These are phyloP conservation scores for Fregata magnificens DNA, from an alignment of 2,113 vertebrate species.

Conservation along the genomic window DNA sequence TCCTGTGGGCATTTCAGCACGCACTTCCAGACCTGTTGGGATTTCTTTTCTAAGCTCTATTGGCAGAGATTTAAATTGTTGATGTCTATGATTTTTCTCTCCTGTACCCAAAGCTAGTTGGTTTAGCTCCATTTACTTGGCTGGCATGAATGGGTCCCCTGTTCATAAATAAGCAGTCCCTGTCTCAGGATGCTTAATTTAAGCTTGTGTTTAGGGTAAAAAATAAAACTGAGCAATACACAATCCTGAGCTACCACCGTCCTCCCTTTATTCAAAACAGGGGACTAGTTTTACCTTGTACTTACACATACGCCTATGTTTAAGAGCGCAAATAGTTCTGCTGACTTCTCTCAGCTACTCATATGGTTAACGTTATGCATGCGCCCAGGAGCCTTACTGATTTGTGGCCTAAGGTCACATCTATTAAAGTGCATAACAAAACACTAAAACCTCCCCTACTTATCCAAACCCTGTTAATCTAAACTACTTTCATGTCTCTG, in stretches of 20 bases:
- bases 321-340: not conserved
- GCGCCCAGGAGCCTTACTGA: conserved; percentile 33
- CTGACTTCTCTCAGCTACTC: conserved; percentile 1
- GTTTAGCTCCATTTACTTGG: not conserved
- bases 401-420: conserved; percentile 56
- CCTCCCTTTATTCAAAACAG: not conserved
- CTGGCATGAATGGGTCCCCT: not conserved
- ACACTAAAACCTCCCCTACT: conserved; percentile 43
- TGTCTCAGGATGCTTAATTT: not conserved
- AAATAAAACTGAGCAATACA: not conserved
- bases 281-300: not conserved
- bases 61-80: not conserved
- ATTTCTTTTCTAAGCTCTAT: not conserved
- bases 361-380: conserved; percentile 1
- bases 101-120: not conserved
- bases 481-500: conserved; percentile 60
- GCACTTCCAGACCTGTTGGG: not conserved
- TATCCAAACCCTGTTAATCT: conserved; percentile 58
- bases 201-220: not conserved
- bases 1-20: not conserved
- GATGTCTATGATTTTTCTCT: not conserved
- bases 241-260: not conserved
- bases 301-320: not conserved
- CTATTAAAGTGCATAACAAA: conserved; percentile 49
- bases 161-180: not conserved